A percentile compares a stretch with the other conserved stretches of the same genome.
Evolutionary conservation across 2,888 invertebrate genomes (phyloP).

Genomic region (Antheraea assamensis): DNA sequence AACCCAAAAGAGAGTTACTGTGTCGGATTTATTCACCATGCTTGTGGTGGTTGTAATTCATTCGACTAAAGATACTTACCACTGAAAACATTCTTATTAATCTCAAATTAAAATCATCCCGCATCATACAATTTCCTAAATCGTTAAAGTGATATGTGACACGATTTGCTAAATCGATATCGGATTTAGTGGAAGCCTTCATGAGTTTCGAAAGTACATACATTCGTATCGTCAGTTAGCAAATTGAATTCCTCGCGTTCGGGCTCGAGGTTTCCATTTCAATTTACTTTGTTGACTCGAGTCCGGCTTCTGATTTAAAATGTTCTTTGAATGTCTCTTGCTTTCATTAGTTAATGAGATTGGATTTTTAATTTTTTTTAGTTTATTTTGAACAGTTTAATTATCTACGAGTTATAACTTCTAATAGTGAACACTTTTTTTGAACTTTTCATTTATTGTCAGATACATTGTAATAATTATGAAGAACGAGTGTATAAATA

Average conservation of each 20-base stretch:
- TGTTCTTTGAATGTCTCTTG: slow-evolving; percentile 3
- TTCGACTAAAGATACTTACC: too few relatives aligned
- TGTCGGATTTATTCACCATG: too few relatives aligned
- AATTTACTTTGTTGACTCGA: slow-evolving; percentile 12
- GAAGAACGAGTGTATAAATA: neutral
- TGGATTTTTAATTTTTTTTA: neutral
- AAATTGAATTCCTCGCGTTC: slow-evolving; percentile 9
- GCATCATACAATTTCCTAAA: neutral
- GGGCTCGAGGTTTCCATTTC: slow-evolving; percentile 9
- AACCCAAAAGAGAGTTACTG: too few relatives aligned
- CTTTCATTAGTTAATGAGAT: slow-evolving; percentile 9
- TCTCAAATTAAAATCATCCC: neutral
- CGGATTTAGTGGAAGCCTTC: neutral
- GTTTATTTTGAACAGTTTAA: neutral
- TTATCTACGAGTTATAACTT: neutral
- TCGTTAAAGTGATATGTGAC: neutral
- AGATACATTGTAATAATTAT: neutral
- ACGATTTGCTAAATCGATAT: neutral
- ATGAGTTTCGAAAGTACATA: neutral
- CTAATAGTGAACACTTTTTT: neutral
- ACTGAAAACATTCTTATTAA: neutral
- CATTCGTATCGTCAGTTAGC: slow-evolving; percentile 6
- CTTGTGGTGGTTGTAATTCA: too few relatives aligned
- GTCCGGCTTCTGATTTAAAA: slow-evolving; percentile 5
- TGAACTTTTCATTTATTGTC: neutral